Base-by-base conservation (phyloP, 2,797 vertebrate species). In the Sebastes melanostomus region DNA sequence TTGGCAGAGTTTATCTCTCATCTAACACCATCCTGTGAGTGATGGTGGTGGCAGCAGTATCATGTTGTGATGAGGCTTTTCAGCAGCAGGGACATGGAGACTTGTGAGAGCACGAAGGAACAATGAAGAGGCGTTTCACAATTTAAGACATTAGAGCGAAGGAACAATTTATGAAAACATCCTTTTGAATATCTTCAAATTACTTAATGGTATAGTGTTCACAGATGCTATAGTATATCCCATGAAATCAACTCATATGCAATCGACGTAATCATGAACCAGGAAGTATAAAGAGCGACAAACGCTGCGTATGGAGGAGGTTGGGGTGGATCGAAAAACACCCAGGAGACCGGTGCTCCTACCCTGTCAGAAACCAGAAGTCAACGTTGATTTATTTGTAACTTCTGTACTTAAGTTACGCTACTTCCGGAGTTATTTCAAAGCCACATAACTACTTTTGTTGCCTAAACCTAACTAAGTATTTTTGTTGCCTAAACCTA, bases 21-120 rank as follows among this genome's bases (percentile, higher is more conserved):
- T 56, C 54, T 66, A 60, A 83, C 88, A 68, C 79, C 70, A 54
- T 56, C 25, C 72, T 81, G 67, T 66, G 80, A 77, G 61, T 82
- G 80, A 50, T 27, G 59, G 75, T 29, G 72, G 54, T 36, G 80
- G 74, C 6, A 34, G 65, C 22, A 58, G 77, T 22, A 32, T 81
- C 67, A 25, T 42, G 66, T 68, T 80, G 67, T 66, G 65, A 72
- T 62, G 69, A 85, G 60, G 73, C 66, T 75, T 77, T 74, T 84
- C 50, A 68, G 61, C 80, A 80, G 73, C 65, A 70, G 72, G 72
- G 72, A 86, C 82, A 72, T 12, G 22, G 61, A 84, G 62, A 76
- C 72, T 61, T 79, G 69, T 11, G 70, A 88, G 58, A 59, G 81
- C 67, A 75, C 55, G 59, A 77, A 71, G 61, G 46, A 84, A 80